phyloP scores from a whole-genome alignment of 2,888 invertebrate genomes.

The Itoplectis maculator region DNA sequence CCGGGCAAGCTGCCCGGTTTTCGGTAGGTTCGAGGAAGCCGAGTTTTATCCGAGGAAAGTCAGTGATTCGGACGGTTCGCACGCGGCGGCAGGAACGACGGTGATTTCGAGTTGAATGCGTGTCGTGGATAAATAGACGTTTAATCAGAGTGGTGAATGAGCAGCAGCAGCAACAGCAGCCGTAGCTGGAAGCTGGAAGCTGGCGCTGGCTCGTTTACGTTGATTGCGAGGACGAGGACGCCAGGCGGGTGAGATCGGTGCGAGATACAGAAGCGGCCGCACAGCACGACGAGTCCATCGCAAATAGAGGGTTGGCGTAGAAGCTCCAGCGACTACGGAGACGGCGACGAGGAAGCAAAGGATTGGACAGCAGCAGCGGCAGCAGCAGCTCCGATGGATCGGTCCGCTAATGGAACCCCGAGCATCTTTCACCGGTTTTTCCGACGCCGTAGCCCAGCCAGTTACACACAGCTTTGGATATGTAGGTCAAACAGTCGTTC shows the following conservation, averaged over 20 bases:
- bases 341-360: constrained; percentile 33
- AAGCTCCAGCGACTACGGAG: constrained; percentile 16
- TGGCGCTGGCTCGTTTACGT: constrained; percentile 29
- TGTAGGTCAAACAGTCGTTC: neutral
- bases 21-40: neutral
- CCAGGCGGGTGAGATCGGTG: constrained; percentile 1
- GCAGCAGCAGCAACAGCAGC: neutral
- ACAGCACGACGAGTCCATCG: constrained; percentile 26
- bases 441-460: neutral
- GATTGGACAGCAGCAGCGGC: constrained; percentile 47
- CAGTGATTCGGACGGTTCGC: neutral
- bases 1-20: neutral
- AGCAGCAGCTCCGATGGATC: constrained; percentile 43
- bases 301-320: constrained; percentile 22
- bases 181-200: no score
- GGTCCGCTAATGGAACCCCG: constrained; percentile 35
- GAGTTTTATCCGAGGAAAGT: neutral
- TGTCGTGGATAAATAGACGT: constrained; percentile 36
- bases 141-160: constrained; percentile 32
- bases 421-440: constrained; percentile 8
- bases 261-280: neutral
- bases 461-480: constrained; percentile 1
- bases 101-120: constrained; percentile 2
- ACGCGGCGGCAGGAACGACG: neutral
- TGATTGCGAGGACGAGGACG: constrained; percentile 33